Evolutionary conservation across 30 jellyfish, hydroid and myxozoan genomes (phyloP).

Genomic region (Pseudorhiza aurosa): DNA sequence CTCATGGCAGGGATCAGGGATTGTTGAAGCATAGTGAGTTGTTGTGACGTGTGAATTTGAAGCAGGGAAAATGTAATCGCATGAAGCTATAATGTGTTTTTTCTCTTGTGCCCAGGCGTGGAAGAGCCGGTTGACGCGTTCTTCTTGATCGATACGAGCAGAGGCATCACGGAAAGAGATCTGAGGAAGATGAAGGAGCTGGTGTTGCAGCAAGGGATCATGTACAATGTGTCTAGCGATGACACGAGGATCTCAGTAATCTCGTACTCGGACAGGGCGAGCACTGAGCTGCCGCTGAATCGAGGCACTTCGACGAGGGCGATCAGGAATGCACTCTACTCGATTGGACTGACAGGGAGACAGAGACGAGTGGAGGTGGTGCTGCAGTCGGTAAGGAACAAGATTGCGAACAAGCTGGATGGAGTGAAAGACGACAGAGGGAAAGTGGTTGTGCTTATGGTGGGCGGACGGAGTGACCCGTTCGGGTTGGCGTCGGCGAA

Average conservation of each 20-base stretch:
- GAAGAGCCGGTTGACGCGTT: slow-evolving; percentile 40
- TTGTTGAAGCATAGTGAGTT: no score
- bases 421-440: slow-evolving; percentile 30
- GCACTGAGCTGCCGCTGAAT: slow-evolving; percentile 5
- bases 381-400: neutral
- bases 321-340: neutral
- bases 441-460: slow-evolving; percentile 46
- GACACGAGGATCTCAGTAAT: slow-evolving; percentile 19
- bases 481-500: slow-evolving; percentile 5
- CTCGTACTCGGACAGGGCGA: neutral
- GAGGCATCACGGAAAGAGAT: neutral
- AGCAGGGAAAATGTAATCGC: no score
- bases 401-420: neutral
- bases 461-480: slow-evolving; percentile 39
- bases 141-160: slow-evolving; percentile 42
- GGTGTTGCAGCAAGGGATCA: slow-evolving; percentile 2
- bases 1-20: no score
- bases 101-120: no score
- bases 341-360: neutral
- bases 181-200: slow-evolving; percentile 40
- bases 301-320: neutral
- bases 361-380: neutral
- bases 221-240: slow-evolving; percentile 13
- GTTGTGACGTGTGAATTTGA: no score
- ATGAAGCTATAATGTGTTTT: no score